Evolutionary conservation across 2,797 vertebrate species (phyloP), one percentile per base, ranked within the genome.

Genomic region (Coregonus ussuriensis): DNA sequence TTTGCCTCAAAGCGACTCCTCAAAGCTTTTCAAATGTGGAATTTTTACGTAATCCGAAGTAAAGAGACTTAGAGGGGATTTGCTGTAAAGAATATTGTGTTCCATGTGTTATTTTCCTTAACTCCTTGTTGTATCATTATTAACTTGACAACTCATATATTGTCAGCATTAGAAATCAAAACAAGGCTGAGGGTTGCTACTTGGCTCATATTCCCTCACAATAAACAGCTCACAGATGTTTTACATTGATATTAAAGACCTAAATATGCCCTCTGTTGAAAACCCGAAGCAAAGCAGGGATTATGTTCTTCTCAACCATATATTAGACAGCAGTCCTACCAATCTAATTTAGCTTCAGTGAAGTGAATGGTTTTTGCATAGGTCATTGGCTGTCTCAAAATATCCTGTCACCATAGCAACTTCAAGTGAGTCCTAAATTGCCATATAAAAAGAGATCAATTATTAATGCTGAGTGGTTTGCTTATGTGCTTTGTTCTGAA

Each of bases 301-400:
- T 93, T 91, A 88, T 86, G 83, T 89, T 91, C 89, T 90, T 92
- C 89, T 90, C 89, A 83, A 82, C 79, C 83, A 89, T 91, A 89
- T 90, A 88, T 92, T 88, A 87, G 88, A 89, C 87, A 84, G 83
- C 84, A 87, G 86, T 86, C 87, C 88, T 85, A 88, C 91, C 88
- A 85, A 86, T 89, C 89, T 89, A 89, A 92, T 91, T 90, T 91
- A 92, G 87, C 87, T 79, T 85, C 82, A 91, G 87, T 89, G 86
- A 92, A 91, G 88, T 87, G 90, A 92, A 90, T 89, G 89, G 87
- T 89, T 92, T 93, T 92, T 88, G 87, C 90, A 91, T 92, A 91
- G 90, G 90, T 92, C 91, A 92, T 93, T 93, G 91, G 87, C 90
- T 87, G 89, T 88, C 91, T 93, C 89, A 89, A 93, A 93, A 93